Evolutionary conservation across 2,797 vertebrate species (phyloP).

Genomic region (Enteromius viviparus): DNA sequence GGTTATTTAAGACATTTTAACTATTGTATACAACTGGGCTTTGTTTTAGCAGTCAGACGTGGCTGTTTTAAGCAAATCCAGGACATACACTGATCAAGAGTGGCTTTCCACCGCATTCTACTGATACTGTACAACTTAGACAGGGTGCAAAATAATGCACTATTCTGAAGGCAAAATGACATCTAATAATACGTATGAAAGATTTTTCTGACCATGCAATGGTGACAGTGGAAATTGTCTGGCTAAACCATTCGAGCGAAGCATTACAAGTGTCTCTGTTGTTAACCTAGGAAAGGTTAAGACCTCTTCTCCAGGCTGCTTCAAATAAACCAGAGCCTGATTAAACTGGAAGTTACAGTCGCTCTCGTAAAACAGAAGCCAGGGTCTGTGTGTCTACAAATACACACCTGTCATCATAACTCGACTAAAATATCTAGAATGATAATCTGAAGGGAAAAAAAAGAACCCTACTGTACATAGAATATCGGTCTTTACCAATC

Average conservation of each 20-base stretch:
- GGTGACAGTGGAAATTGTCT: background rate
- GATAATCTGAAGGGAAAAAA: background rate
- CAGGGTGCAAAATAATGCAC: background rate
- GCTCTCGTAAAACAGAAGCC: conserved; percentile 31
- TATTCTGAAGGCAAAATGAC: background rate
- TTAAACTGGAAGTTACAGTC: conserved; percentile 37
- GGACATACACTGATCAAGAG: background rate
- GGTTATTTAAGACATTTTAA: conserved; percentile 5
- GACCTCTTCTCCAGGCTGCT: conserved; percentile 38
- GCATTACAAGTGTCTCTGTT: conserved; percentile 25
- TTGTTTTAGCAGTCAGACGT: background rate
- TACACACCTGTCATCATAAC: background rate
- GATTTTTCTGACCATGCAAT: background rate
- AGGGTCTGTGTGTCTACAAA: conserved; percentile 24
- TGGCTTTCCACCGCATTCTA: background rate
- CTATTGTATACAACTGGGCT: background rate
- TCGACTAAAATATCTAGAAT: background rate
- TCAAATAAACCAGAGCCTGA: conserved; percentile 46
- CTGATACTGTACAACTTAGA: background rate
- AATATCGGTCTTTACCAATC: background rate
- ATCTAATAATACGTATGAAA: background rate
- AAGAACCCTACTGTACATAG: background rate
- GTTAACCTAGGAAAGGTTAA: conserved; percentile 46
- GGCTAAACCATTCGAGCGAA: conserved; percentile 23
- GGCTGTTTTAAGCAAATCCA: background rate